These are phyloP conservation scores for Haemorhous mexicanus DNA, from an alignment of 2,113 vertebrate species.

Conservation along the genomic window DNA sequence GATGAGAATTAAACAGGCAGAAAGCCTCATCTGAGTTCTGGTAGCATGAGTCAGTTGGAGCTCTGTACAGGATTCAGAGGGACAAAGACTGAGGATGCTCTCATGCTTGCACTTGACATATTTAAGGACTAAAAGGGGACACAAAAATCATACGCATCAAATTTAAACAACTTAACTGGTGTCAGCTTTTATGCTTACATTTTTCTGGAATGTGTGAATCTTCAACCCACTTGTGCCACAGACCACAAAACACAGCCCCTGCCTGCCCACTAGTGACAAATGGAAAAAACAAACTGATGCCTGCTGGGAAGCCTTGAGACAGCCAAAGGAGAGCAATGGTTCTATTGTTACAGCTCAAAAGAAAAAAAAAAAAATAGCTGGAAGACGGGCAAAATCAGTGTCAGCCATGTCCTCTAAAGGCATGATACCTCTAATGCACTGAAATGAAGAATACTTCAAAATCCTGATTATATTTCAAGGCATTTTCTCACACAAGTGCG, in stretches of 20 bases:
- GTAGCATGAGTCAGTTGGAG: not conserved
- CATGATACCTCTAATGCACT: not conserved
- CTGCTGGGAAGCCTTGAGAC: not conserved
- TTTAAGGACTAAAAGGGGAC: not conserved
- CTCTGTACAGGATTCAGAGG: not conserved
- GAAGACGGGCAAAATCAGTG: not conserved
- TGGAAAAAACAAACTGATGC: not conserved
- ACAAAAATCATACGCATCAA: not conserved
- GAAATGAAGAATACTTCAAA: not conserved
- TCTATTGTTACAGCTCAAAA: not conserved
- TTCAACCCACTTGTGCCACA: not conserved
- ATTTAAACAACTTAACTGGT: not conserved
- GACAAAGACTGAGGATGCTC: not conserved
- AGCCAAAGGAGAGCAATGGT: not conserved
- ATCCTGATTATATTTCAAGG: not conserved
- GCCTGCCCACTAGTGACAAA: not conserved
- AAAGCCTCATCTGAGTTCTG: not conserved
- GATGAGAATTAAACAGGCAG: not conserved
- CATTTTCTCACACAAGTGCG: not conserved
- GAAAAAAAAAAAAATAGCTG: not conserved
- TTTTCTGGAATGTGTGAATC: not conserved
- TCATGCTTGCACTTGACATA: not conserved
- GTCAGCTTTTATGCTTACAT: not conserved
- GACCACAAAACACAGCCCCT: not conserved
- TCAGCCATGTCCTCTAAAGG: not conserved